These are phyloP conservation scores for Bellardia pandia DNA, from an alignment of 2,888 invertebrate species.

Conservation along the genomic window DNA sequence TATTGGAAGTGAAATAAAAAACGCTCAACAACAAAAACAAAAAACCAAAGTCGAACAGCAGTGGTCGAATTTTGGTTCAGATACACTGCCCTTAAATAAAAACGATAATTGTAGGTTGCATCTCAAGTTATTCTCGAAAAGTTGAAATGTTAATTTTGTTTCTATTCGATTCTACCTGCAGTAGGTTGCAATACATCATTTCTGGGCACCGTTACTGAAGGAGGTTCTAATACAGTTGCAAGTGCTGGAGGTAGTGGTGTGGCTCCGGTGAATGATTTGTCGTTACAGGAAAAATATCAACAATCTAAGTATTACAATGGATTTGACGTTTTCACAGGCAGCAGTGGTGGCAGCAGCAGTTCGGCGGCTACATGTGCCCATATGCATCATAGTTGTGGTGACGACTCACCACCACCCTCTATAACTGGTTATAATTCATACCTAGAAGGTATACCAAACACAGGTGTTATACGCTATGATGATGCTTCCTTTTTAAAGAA, in stretches of 20 bases:
- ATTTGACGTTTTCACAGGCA: conserved; percentile 80
- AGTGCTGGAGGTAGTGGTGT: conserved; percentile 33
- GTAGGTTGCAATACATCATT: conserved; percentile 66
- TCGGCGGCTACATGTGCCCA: conserved; percentile 72
- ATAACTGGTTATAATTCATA: conserved; percentile 83
- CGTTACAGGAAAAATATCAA: conserved; percentile 81
- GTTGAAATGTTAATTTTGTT: not conserved
- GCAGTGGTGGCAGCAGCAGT: conserved; percentile 61
- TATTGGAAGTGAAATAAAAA: conserved; percentile 83
- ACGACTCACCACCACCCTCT: conserved; percentile 83
- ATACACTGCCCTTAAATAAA: conserved; percentile 61
- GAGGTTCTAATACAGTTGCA: conserved; percentile 45
- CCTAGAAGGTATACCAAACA: conserved; percentile 83
- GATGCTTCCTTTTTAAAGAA: conserved; percentile 83
- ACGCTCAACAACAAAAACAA: conserved; percentile 80
- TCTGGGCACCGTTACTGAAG: conserved; percentile 59
- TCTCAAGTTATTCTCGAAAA: not conserved
- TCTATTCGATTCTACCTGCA: conserved; percentile 34
- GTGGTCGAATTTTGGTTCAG: conserved; percentile 73
- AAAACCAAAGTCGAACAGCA: conserved; percentile 79
- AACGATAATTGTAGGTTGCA: conserved; percentile 67
- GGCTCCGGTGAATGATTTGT: conserved; percentile 60
- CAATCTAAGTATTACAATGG: conserved; percentile 83
- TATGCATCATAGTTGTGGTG: conserved; percentile 82
- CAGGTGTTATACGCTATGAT: conserved; percentile 83